Conservation (phyloP, 2,797 vertebrate genomes). For the Mus minutoides region DNA sequence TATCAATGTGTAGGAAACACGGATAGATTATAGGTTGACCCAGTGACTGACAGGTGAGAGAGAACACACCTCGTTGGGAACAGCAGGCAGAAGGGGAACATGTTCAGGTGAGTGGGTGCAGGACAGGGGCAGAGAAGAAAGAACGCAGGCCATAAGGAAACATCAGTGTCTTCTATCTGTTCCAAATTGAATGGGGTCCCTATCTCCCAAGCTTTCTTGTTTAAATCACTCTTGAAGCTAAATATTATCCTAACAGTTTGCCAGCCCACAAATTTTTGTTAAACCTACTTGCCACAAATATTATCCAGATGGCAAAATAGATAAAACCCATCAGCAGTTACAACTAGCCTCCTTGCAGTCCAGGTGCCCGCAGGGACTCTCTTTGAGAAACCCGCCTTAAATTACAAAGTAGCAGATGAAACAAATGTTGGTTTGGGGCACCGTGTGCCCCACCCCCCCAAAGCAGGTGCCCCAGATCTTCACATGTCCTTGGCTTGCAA, state of each 20-base stretch:
- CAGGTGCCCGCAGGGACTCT: not conserved
- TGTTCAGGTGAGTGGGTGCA: not conserved
- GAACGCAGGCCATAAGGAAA: not conserved
- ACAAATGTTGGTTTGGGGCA: not conserved
- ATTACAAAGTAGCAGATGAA: slow-evolving; percentile 44
- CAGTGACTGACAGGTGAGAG: not conserved
- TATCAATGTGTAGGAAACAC: not conserved
- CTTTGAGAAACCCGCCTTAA: not conserved
- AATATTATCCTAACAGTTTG: slow-evolving; percentile 51
- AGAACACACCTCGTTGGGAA: not conserved
- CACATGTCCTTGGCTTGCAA: not conserved
- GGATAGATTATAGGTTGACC: no score
- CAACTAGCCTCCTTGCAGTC: not conserved
- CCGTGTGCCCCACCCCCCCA: rapidly evolving
- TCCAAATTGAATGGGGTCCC: not conserved
- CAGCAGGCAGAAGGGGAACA: not conserved
- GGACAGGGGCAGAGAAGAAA: not conserved
- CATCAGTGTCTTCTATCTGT: not conserved
- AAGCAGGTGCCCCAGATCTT: not conserved
- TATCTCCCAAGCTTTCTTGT: slow-evolving; percentile 18
- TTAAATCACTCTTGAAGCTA: slow-evolving; percentile 23
- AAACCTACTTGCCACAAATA: slow-evolving; percentile 49
- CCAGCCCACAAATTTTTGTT: slow-evolving; percentile 69
- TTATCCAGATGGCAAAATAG: slow-evolving; percentile 61
- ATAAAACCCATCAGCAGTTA: slow-evolving; percentile 40